phyloP scores from a whole-genome alignment of 2,888 invertebrate genomes.

The Camponotus fellah region DNA sequence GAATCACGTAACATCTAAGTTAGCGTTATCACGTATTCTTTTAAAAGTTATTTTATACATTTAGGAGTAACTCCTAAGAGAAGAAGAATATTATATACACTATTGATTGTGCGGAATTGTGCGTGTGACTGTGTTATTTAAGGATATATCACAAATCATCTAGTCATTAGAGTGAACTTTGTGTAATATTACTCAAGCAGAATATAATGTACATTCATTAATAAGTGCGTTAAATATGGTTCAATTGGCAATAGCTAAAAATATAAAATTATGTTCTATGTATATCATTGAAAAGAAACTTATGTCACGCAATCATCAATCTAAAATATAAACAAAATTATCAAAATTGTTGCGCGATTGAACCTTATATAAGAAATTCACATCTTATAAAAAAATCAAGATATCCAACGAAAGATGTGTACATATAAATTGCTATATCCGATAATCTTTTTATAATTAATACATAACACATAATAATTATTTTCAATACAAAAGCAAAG shows the following conservation, averaged over 20 bases:
- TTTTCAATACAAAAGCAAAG: constrained; percentile 25
- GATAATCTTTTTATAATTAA: constrained; percentile 17
- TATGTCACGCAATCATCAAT: constrained; percentile 65
- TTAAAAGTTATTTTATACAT: constrained; percentile 71
- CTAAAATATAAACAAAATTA: constrained; percentile 72
- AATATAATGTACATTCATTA: constrained; percentile 66
- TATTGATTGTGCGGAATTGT: constrained; percentile 53
- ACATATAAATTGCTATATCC: constrained; percentile 18
- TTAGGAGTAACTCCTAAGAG: constrained; percentile 61
- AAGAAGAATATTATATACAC: constrained; percentile 50
- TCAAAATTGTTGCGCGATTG: constrained; percentile 59
- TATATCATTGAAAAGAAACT: constrained; percentile 57
- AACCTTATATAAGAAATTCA: constrained; percentile 59
- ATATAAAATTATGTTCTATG: constrained; percentile 61
- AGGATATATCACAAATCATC: constrained; percentile 66
- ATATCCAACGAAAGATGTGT: not conserved
- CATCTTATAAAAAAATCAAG: constrained; percentile 49
- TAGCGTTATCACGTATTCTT: constrained; percentile 70
- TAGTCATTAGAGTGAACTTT: constrained; percentile 62
- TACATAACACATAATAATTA: constrained; percentile 14
- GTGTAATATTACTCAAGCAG: constrained; percentile 66
- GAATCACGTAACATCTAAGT: constrained; percentile 70
- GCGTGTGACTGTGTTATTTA: constrained; percentile 60
- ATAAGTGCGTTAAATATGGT: constrained; percentile 61
- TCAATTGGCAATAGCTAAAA: constrained; percentile 55